Percentiles rank a stretch among this genome's conserved stretches.
Evolutionary conservation across 1,140 invertebrate genomes (phyloP).

Genomic region (Diplogasteroides magnus): DNA sequence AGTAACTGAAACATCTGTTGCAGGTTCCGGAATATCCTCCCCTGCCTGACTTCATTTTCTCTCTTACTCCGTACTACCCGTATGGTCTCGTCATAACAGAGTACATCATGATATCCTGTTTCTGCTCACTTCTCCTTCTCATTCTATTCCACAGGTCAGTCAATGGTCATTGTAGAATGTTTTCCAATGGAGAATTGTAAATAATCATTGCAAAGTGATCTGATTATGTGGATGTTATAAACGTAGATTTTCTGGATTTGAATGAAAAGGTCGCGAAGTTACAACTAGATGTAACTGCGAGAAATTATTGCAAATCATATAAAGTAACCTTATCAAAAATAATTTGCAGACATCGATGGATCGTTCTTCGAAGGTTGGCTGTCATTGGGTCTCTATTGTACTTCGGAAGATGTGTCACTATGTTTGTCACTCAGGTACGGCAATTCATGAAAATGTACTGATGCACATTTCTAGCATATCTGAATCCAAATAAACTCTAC

Average conservation of each 20-base stretch:
- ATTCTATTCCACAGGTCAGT: constrained; percentile 29
- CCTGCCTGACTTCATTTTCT: constrained; percentile 22
- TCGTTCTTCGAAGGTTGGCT: constrained; percentile 21
- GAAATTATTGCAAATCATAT: no score
- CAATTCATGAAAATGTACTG: no score
- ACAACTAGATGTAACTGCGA: no score
- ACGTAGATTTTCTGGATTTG: no score
- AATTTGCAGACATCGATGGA: constrained; percentile 18
- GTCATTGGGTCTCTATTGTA: constrained; percentile 25
- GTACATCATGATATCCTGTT: constrained; percentile 22
- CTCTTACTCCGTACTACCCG: constrained; percentile 14
- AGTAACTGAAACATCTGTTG: no score
- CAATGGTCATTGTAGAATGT: no score
- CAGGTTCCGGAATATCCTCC: constrained; percentile 12
- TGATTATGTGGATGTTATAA: no score
- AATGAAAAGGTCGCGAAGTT: no score
- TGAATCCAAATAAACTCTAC: no score
- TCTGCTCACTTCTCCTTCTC: constrained; percentile 14
- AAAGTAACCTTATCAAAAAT: neutral
- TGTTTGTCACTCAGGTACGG: constrained; percentile 26
- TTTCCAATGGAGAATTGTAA: no score
- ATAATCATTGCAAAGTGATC: no score
- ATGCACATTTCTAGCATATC: no score
- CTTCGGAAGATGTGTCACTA: constrained; percentile 21
- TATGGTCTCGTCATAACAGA: constrained; percentile 20